phyloP scores from a whole-genome alignment of 2,888 invertebrate species.

The Nasonia oneida region DNA sequence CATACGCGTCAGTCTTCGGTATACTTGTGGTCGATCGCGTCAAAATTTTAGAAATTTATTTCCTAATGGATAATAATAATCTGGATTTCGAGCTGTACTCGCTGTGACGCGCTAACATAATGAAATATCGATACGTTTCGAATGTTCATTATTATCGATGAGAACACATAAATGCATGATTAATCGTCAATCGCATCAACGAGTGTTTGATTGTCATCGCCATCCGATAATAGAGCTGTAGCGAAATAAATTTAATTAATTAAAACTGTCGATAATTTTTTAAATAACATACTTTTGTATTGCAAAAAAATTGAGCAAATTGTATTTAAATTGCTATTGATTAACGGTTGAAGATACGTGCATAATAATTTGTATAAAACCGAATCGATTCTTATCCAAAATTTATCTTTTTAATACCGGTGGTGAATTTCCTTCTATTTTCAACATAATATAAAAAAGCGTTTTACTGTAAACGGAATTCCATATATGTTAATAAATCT shows the following conservation, averaged over 20 bases:
- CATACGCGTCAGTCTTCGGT: background rate
- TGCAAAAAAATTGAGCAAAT: no score
- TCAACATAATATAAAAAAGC: no score
- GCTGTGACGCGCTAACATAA: background rate
- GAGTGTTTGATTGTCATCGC: background rate
- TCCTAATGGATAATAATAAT: background rate
- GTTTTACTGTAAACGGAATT: background rate
- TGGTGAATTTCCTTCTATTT: no score
- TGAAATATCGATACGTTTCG: conserved; percentile 11
- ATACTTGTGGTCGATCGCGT: conserved; percentile 20
- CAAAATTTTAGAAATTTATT: conserved; percentile 27
- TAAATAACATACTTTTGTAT: background rate
- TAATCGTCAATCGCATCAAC: conserved; percentile 21
- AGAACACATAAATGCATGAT: conserved; percentile 14
- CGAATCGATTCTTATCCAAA: no score
- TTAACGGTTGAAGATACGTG: no score
- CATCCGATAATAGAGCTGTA: background rate
- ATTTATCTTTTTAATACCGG: no score
- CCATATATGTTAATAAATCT: background rate
- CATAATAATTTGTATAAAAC: no score
- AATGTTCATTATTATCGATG: conserved; percentile 36
- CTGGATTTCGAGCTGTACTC: no score
- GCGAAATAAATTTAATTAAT: background rate
- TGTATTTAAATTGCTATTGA: no score
- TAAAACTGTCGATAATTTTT: background rate